phyloP scores from a whole-genome alignment of 37 sponge, comb jelly and placozoan species.

The Chondrosia reniformis region DNA sequence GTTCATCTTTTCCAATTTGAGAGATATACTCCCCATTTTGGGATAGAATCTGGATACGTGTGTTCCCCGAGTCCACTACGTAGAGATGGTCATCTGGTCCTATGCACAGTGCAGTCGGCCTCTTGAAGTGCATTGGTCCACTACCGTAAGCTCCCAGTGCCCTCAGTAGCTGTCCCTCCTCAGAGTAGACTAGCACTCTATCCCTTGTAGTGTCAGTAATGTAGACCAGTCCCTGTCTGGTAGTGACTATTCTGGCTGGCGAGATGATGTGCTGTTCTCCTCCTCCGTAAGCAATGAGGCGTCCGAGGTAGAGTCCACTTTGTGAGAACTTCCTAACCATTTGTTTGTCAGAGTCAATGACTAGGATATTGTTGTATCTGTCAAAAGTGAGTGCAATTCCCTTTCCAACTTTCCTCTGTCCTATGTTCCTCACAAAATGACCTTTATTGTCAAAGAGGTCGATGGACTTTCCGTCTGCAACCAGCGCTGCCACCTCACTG shows the following conservation, averaged over 20 bases:
- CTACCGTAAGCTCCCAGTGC: slow-evolving; percentile 1
- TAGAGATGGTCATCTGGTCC: not conserved
- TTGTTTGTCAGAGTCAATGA: not conserved
- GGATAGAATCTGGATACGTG: not conserved
- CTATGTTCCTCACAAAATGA: not conserved
- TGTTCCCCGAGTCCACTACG: slow-evolving; percentile 14
- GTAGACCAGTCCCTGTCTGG: not conserved
- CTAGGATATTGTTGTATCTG: slow-evolving; percentile 7
- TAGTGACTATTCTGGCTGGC: not conserved
- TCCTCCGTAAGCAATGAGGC: not conserved
- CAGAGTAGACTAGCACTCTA: slow-evolving; percentile 1
- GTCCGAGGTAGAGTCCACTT: not conserved
- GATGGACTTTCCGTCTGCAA: not conserved
- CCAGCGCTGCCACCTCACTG: slow-evolving; percentile 1
- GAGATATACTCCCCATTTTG: not conserved
- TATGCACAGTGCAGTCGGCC: not conserved
- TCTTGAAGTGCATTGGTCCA: slow-evolving; percentile 6
- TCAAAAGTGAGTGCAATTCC: not conserved
- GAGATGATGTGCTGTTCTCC: not conserved
- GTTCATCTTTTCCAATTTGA: not conserved
- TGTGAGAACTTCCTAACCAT: slow-evolving; percentile 3
- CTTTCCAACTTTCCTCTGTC: not conserved
- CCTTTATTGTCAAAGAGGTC: slow-evolving; percentile 11
- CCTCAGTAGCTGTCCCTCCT: not conserved
- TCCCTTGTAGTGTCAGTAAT: not conserved